These are phyloP conservation scores for Bradypus variegatus DNA, from an alignment of 2,797 vertebrate genomes.

Conservation along the genomic window DNA sequence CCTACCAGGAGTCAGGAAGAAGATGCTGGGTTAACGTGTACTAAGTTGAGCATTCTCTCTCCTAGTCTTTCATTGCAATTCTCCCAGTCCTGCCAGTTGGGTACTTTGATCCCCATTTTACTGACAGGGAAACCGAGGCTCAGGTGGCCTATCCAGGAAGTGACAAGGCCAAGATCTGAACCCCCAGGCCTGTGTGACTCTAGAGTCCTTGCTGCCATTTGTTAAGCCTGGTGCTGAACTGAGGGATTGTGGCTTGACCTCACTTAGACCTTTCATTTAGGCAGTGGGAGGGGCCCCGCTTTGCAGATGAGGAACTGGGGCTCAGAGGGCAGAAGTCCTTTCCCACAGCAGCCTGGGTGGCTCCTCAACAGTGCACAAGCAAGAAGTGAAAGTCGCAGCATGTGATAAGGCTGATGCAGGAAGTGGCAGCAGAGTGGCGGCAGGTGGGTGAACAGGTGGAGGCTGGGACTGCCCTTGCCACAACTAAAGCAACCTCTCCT, in stretches of 20 bases:
- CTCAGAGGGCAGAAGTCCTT: neutral
- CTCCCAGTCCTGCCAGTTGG: neutral
- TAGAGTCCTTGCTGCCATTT: neutral
- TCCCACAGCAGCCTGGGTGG: neutral
- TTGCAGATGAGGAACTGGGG: neutral
- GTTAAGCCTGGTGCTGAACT: neutral
- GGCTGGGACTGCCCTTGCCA: neutral
- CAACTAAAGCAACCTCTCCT: neutral
- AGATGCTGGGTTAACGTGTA: neutral
- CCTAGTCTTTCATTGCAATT: neutral
- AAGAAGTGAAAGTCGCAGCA: neutral
- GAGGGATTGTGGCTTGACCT: neutral
- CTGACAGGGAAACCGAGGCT: neutral
- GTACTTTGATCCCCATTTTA: neutral
- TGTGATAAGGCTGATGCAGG: accelerated
- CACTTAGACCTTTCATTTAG: neutral
- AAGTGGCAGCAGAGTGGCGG: neutral
- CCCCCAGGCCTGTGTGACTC: neutral
- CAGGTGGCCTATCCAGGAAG: neutral
- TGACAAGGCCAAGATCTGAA: neutral
- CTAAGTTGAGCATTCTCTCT: neutral
- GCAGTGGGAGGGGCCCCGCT: neutral
- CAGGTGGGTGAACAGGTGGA: neutral
- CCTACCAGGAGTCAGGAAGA: neutral
- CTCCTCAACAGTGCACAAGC: neutral